These are phyloP conservation scores for Nudaria mundana DNA, from an alignment of 2,888 invertebrate species.

Conservation along the genomic window DNA sequence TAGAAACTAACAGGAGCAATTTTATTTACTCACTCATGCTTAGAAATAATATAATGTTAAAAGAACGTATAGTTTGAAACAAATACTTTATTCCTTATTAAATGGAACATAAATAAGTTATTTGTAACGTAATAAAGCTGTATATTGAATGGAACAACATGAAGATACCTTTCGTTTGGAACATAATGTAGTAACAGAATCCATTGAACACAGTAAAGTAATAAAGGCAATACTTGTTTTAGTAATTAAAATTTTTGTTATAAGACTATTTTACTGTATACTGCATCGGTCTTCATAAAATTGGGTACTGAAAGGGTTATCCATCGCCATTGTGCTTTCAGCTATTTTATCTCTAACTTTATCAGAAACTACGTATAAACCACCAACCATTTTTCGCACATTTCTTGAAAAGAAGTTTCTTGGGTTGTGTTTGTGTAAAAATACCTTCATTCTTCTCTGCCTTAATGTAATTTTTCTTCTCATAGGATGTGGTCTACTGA, in stretches of 20 bases:
- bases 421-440: conserved; percentile 54
- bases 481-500: conserved; percentile 60
- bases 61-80: background rate
- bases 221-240: background rate
- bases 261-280: conserved; percentile 39
- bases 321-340: conserved; percentile 53
- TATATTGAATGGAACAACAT: too few species aligned
- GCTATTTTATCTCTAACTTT: conserved; percentile 59
- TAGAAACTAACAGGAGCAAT: too few species aligned
- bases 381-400: conserved; percentile 50
- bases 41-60: too few species aligned
- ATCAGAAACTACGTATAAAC: conserved; percentile 56
- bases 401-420: conserved; percentile 40
- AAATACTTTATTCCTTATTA: conserved; percentile 1
- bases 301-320: conserved; percentile 59
- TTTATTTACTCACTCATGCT: too few species aligned
- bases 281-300: conserved; percentile 61
- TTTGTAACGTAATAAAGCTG: conserved; percentile 2
- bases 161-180: conserved; percentile 3
- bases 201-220: too few species aligned
- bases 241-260: background rate
- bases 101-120: conserved; percentile 4
- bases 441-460: conserved; percentile 54
- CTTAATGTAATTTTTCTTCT: conserved; percentile 52
- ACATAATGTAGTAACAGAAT: background rate